Evolutionary conservation across 2,888 invertebrate genomes (phyloP).

Genomic region (Sarcophaga variegata): DNA sequence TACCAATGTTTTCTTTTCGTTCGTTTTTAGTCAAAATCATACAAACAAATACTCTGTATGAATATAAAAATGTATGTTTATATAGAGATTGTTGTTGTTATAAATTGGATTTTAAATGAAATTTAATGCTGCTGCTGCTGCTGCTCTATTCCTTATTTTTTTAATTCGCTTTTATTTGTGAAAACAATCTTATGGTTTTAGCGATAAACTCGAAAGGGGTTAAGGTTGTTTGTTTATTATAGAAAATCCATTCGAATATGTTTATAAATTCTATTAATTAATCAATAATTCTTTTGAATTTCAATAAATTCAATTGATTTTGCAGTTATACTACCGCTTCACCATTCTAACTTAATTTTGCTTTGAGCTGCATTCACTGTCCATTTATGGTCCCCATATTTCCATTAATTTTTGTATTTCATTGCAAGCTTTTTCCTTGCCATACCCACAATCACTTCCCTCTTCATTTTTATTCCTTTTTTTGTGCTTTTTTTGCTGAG

Average conservation of each 20-base stretch:
- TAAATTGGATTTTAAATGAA: slow-evolving; percentile 73
- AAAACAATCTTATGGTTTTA: neutral
- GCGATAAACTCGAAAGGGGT: neutral
- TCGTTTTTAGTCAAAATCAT: neutral
- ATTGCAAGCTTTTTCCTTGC: neutral
- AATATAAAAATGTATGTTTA: too few species aligned
- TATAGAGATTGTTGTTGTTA: slow-evolving; percentile 26
- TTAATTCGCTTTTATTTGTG: neutral
- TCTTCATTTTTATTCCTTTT: neutral
- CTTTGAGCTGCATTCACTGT: neutral
- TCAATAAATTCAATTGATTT: too few species aligned
- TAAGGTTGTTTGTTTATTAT: too few species aligned
- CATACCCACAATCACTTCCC: neutral
- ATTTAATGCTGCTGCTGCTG: slow-evolving; percentile 64
- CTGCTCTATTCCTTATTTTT: slow-evolving; percentile 16
- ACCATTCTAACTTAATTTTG: neutral
- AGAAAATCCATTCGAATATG: too few species aligned
- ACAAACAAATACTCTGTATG: neutral
- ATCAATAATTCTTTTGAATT: too few species aligned
- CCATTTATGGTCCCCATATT: neutral
- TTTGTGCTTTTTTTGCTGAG: neutral
- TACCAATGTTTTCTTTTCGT: too few species aligned
- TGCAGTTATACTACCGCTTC: neutral
- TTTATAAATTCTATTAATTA: too few species aligned
- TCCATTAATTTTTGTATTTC: slow-evolving; percentile 19